Percentiles rank a stretch among this genome's conserved stretches.
Evolutionary conservation across 2,888 invertebrate genomes (phyloP).

Genomic region (Leuctra nigra): DNA sequence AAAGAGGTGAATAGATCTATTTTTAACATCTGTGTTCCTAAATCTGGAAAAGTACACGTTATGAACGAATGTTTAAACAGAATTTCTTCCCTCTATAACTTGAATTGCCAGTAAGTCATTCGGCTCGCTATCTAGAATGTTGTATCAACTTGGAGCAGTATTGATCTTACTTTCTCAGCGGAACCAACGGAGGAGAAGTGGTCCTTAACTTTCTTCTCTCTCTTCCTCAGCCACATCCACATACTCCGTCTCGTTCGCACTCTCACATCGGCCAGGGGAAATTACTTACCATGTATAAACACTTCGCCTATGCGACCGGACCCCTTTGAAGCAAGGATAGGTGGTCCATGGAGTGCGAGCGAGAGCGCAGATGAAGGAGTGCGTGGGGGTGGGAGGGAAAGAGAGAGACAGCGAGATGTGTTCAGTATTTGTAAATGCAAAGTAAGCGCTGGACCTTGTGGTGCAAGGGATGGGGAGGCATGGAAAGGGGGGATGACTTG

Average conservation of each 20-base stretch:
- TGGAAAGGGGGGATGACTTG: constrained; percentile 19
- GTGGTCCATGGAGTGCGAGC: constrained; percentile 13
- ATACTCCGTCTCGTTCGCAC: constrained; percentile 13
- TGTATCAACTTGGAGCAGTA: constrained; percentile 24
- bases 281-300: constrained; percentile 31
- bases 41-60: too few relatives aligned
- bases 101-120: too few relatives aligned
- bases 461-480: constrained; percentile 2
- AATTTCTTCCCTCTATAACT: too few relatives aligned
- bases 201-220: constrained; percentile 20
- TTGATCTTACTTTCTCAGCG: constrained; percentile 28
- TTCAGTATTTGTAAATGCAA: constrained; percentile 31
- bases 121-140: constrained; percentile 10
- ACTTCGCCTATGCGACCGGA: constrained; percentile 29
- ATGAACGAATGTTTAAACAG: too few relatives aligned
- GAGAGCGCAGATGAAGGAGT: constrained; percentile 8
- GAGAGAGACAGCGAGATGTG: constrained; percentile 19
- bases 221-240: constrained; percentile 10
- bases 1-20: too few relatives aligned
- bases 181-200: constrained; percentile 27
- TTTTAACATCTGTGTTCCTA: too few relatives aligned
- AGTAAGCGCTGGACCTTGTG: constrained; percentile 29
- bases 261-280: constrained; percentile 25
- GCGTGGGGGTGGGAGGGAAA: constrained; percentile 1
- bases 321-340: constrained; percentile 25